phyloP scores from a whole-genome alignment of 2,113 vertebrate genomes.

The Protobothrops flavoviridis region DNA sequence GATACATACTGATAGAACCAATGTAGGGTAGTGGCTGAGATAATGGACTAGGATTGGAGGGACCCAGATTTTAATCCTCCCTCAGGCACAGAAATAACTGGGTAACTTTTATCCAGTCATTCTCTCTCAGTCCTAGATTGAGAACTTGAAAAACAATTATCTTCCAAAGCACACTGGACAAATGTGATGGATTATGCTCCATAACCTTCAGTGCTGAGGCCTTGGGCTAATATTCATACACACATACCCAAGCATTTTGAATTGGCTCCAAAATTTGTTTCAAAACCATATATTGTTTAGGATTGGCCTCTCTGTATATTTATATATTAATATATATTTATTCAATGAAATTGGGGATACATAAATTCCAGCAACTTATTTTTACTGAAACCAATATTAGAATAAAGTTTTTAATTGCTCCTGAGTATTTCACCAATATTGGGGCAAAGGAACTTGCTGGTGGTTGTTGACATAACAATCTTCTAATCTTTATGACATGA shows the following conservation, averaged over 20 bases:
- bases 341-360: neutral
- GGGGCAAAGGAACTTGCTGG: neutral
- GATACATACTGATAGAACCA: slow-evolving; percentile 1
- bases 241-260: slow-evolving; percentile 1
- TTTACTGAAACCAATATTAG: too few relatives aligned
- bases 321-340: neutral
- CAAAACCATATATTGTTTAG: neutral
- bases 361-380: neutral
- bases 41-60: neutral
- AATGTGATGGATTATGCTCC: neutral
- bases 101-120: neutral
- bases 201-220: neutral
- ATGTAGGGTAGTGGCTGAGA: neutral
- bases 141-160: neutral
- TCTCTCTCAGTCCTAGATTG: neutral
- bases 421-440: neutral
- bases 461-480: neutral
- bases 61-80: neutral
- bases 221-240: neutral
- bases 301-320: neutral
- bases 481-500: neutral
- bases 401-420: too few relatives aligned
- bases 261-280: neutral
- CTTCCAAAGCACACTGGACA: neutral
- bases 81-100: neutral